Base-by-base conservation (phyloP, 2,113 vertebrate species). In the Corvus moneduloides region DNA sequence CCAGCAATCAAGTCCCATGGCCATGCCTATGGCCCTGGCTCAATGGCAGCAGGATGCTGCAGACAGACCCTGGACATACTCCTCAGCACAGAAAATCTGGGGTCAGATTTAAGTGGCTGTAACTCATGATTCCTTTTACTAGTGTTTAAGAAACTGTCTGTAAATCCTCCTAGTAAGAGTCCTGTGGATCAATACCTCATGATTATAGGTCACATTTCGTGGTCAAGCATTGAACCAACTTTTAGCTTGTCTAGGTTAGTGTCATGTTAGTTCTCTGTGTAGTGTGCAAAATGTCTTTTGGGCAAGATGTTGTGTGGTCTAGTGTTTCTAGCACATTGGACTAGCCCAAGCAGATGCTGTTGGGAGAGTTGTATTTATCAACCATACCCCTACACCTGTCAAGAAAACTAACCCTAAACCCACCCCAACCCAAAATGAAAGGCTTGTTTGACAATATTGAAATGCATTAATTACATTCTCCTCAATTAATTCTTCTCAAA, bases 1-100 rank as follows among this genome's bases (percentile, higher is more conserved):
- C 27, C 26, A 44, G 3, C 10, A 35, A 2, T 18, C 6, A 20
- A n/a, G 27, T 68, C 35, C 35, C 14, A 4, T 46, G 55, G 26
- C 37, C 3, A 3, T 26, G 72, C n/a, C 27, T 17, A 8, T 48
- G n/a, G n/a, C 51, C 39, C 16, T 0, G 0, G 27, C 30, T 52
- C 6, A 52, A 1, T 30, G 24, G 71, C 41, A 84, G 46, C 44
- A 79, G 54, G 54, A 48, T 72, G 35, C 39, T 67, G 16, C 37
- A 46, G 39, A n/a, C 16, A 41, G 19, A 11, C 30, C 28, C 30
- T 35, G 33, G 58, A 15, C 27, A 17, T 4, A 2, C 48, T 84
- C 8, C 54, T 76, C 35, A n/a, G 54, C 35, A n/a, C 11, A 41
- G 33, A 73, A 73, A 62, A 64, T 69, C 56, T 75, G 33, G 12